Conservation (phyloP, 2,888 invertebrate species). For the Crocallis elinguaria region DNA sequence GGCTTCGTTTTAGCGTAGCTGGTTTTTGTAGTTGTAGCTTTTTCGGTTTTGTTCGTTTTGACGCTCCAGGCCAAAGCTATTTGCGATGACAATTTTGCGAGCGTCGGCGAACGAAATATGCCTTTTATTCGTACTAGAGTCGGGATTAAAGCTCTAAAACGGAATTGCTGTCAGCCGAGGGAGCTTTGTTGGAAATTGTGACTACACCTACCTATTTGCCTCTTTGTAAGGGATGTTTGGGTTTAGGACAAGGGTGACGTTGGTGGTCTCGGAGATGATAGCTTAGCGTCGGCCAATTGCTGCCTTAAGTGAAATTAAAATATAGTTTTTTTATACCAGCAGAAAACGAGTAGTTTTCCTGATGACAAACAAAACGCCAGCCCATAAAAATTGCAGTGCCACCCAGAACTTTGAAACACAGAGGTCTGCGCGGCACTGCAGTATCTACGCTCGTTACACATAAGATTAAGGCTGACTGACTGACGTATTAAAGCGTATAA, state of each 20-base stretch:
- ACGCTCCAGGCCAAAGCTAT: slow-evolving; percentile 80
- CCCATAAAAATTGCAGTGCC: too few species aligned
- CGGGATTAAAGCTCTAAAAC: slow-evolving; percentile 83
- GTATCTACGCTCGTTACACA: too few species aligned
- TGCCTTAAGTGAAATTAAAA: too few species aligned
- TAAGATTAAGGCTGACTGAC: too few species aligned
- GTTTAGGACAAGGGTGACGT: slow-evolving; percentile 5
- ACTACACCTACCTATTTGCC: slow-evolving; percentile 64
- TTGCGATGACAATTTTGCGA: slow-evolving; percentile 84
- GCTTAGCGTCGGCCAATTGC: too few species aligned
- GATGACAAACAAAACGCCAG: too few species aligned
- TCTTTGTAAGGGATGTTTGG: slow-evolving; percentile 21
- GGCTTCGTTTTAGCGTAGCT: slow-evolving; percentile 40
- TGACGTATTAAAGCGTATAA: too few species aligned
- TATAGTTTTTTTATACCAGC: too few species aligned
- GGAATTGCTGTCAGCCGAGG: slow-evolving; percentile 77
- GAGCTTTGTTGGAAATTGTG: slow-evolving; percentile 73
- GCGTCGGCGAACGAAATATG: slow-evolving; percentile 83
- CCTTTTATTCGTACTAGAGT: slow-evolving; percentile 82
- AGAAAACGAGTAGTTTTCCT: too few species aligned
- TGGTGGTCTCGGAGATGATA: too few species aligned
- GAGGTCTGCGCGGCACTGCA: too few species aligned
- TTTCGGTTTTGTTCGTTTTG: slow-evolving; percentile 40
- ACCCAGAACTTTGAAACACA: too few species aligned
- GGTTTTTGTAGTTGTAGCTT: slow-evolving; percentile 47